Evolutionary conservation across 2,888 invertebrate genomes (phyloP), one percentile per base, ranked within the genome.

Genomic region (Girardia tigrina): DNA sequence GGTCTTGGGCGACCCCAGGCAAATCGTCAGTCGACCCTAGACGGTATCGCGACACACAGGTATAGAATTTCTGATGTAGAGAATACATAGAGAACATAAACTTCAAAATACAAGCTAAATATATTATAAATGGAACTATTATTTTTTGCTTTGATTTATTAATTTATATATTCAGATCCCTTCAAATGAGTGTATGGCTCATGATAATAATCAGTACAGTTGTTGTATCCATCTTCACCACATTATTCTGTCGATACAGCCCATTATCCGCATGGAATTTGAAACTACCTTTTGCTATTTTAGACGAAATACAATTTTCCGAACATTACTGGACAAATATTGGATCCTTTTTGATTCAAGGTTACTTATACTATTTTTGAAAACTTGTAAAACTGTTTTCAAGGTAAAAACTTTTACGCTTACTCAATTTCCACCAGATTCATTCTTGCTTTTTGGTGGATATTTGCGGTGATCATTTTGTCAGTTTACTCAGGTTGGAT

Each of bases 221-320:
- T 16, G 4, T 56, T 4, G 56, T 56, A 12, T n/a, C 20, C 4
- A 16, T 56, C 6, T 56, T 4, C n/a, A 56, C 56, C 4, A 56
- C 56, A n/a, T n/a, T 56, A 16, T 56, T 56, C 56, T 56, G 56
- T 56, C 4, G 56, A 56, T 56, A 56, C n/a, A 56, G 56, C 23
- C 56, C 56, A 8, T n/a, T 56, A 56, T 56, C 56, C n/a, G 56
- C 56, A 56, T 56, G 56, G 56, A 56, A 56, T 56, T n/a, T 56
- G n/a, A 56, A 56, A 16, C n/a, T 56, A 56, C 56, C 56, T 20
- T 56, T 56, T n/a, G 4, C 56, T 8, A 12, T 56, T 6, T n/a
- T 56, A n/a, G 56, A 56, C 23, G 56, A 56, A n/a, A 23, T 56
- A 20, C 56, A 56, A n/a, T 56, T 56, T 56, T 20, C 56, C 6